Conservation (phyloP, 2,888 invertebrate species). For the Vannuccia rotundouncinata region DNA sequence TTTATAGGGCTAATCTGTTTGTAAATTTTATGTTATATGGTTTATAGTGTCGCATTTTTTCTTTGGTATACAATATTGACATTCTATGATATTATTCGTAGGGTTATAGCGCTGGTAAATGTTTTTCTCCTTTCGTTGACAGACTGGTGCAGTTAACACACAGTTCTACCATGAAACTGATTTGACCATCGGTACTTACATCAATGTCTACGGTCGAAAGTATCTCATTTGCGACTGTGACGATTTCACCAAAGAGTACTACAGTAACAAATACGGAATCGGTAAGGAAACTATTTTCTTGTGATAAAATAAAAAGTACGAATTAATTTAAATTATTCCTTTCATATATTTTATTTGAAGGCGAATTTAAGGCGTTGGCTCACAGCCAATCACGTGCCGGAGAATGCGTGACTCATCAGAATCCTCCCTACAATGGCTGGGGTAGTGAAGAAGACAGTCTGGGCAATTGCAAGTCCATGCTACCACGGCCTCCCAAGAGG, state of each 20-base stretch:
- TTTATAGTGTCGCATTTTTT: too few relatives aligned
- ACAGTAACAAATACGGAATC: constrained; percentile 66
- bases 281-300: too few relatives aligned
- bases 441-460: constrained; percentile 82
- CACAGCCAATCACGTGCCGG: too few relatives aligned
- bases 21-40: too few relatives aligned
- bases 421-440: constrained; percentile 75
- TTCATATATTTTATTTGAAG: too few relatives aligned
- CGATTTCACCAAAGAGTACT: constrained; percentile 75
- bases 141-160: constrained; percentile 51
- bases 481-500: constrained; percentile 69
- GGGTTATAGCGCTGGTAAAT: too few relatives aligned
- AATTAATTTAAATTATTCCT: too few relatives aligned
- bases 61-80: too few relatives aligned
- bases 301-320: background rate
- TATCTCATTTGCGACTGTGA: constrained; percentile 77
- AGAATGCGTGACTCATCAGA: constrained; percentile 38
- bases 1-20: background rate
- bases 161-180: constrained; percentile 64
- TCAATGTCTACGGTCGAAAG: constrained; percentile 75
- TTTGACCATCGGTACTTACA: constrained; percentile 70
- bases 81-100: too few relatives aligned
- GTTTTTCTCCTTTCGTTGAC: too few relatives aligned
- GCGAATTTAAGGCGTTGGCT: constrained; percentile 33
- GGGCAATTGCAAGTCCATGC: constrained; percentile 73